Base-by-base conservation (phyloP, 2,888 invertebrate species). In the Stenichneumon culpator region DNA sequence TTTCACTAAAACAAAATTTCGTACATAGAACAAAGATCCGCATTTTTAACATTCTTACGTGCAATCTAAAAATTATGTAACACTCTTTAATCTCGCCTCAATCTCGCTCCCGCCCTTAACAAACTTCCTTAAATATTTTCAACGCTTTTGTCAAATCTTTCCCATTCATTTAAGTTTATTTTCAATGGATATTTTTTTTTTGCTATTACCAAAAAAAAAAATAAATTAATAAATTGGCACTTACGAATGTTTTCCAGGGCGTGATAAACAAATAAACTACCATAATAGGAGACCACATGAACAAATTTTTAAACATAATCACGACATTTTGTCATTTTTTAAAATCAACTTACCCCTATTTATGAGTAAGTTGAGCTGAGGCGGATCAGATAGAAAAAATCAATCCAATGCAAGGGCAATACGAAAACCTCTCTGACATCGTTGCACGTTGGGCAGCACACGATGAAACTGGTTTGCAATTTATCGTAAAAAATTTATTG, bases 291-390 rank as follows among this genome's bases (percentile, higher is more conserved):
- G 16, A 47, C 16, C 0, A 39, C 39, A 14, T 14, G 14, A 14
- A 52, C 19, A 52, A 54, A 54, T 25, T 2, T n/a, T 28, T 2
- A 3, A 28, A 28, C 28, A 3, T 28, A 2, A 28, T 3, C 2
- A 52, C n/a, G 1, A n/a, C n/a, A 3, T 44, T 44, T 11, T 54
- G 19, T 9, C 25, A 25, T 57, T 11, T 25, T 14, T 57, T 25
- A 1, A 54, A 44, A 6, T 60, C 7, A 68, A 79, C 83, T 83
- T 50, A 83, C 83, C 68, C 63, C 79, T 47, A 83, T 79, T 52
- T 69, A 74, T 63, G 60, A 79, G 50, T 50, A 39, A 54, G 67
- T 82, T 47, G 78, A 79, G 70, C n/a, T 25, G 78, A 73, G 3
- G 25, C 25, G 16, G 25, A 57, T 57, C 57, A 57, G 11, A 22